Conservation (phyloP, 2,888 invertebrate species). For the Ophonus ardosiacus region DNA sequence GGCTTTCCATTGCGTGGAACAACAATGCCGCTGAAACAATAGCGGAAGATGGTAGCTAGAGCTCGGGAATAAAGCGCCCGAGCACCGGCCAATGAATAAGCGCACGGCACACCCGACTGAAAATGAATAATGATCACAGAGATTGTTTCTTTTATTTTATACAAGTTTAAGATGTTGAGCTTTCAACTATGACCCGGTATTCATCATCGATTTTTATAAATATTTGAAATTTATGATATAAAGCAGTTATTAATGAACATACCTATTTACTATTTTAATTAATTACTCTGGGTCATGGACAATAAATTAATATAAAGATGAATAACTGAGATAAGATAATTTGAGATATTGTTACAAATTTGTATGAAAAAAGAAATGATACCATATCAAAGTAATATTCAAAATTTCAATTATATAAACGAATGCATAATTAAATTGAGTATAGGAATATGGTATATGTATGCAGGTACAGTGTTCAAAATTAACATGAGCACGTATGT, state of each 20-base stretch:
- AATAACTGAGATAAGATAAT: no score
- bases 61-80: not conserved
- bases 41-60: not conserved
- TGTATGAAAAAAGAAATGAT: no score
- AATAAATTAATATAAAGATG: not conserved
- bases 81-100: not conserved
- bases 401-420: no score
- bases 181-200: not conserved
- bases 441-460: no score
- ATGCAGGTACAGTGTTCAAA: no score
- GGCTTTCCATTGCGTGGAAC: conserved; percentile 26
- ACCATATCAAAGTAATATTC: no score
- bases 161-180: not conserved
- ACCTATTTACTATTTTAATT: no score
- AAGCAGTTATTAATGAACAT: not conserved
- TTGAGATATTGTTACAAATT: no score
- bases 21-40: conserved; percentile 41
- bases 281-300: not conserved
- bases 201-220: not conserved
- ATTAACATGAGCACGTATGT: no score
- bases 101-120: not conserved
- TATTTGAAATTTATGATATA: not conserved
- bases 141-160: conserved; percentile 13
- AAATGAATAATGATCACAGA: conserved; percentile 12
- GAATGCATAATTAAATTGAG: no score